Conservation (phyloP, 2,797 vertebrate genomes). For the Anguilla pacifica region DNA sequence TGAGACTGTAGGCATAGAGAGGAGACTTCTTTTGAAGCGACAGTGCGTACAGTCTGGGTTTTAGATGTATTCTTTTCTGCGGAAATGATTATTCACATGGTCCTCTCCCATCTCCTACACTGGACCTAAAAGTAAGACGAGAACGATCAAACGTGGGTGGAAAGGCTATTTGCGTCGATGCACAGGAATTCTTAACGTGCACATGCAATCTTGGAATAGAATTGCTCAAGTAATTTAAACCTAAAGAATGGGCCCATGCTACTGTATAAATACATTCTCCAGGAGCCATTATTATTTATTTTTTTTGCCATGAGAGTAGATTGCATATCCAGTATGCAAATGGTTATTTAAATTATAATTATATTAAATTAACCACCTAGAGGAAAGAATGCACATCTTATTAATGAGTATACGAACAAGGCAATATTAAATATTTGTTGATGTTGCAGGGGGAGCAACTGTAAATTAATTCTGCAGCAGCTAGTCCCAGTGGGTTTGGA, state of each 20-base stretch:
- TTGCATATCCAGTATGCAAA: conserved; percentile 75
- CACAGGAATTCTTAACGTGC: conserved; percentile 72
- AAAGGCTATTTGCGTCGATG: conserved; percentile 65
- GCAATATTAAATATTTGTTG: conserved; percentile 70
- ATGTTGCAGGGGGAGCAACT: conserved; percentile 57
- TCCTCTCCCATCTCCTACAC: conserved; percentile 57
- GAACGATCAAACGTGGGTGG: conserved; percentile 59
- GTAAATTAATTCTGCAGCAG: conserved; percentile 60
- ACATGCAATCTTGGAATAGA: conserved; percentile 65
- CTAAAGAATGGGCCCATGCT: conserved; percentile 65
- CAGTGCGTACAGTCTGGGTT: conserved; percentile 36
- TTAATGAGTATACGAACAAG: conserved; percentile 65
- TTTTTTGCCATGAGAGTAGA: conserved; percentile 53
- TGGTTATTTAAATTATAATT: conserved; percentile 74
- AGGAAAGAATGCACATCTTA: conserved; percentile 59
- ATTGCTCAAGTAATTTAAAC: conserved; percentile 72
- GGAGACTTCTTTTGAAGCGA: conserved; percentile 50
- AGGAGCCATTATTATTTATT: conserved; percentile 61
- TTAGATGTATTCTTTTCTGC: conserved; percentile 44
- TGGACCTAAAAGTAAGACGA: conserved; percentile 60
- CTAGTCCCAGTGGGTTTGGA: conserved; percentile 53
- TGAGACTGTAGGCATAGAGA: conserved; percentile 54
- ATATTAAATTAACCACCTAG: conserved; percentile 71
- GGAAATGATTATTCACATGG: conserved; percentile 47
- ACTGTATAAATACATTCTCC: conserved; percentile 66